Evolutionary conservation across 2,113 vertebrate species (phyloP).

Genomic region (Apaloderma vittatum): DNA sequence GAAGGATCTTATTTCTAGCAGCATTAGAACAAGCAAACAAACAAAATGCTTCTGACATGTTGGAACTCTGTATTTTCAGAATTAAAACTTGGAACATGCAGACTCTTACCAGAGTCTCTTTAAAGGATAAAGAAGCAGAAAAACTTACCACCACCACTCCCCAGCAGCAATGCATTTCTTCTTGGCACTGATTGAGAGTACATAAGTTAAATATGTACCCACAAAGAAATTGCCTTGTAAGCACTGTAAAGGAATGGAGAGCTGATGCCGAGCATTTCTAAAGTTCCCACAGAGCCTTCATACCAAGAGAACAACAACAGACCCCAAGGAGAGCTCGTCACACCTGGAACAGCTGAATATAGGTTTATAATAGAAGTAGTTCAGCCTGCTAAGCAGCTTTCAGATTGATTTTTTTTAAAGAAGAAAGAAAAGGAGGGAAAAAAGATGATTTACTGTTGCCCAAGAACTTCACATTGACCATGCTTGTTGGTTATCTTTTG

Average conservation of each 20-base stretch:
- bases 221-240: neutral
- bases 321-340: neutral
- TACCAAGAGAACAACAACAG: neutral
- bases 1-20: neutral
- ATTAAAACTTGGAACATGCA: neutral
- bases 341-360: neutral
- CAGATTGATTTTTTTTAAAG: neutral
- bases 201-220: neutral
- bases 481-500: conserved; percentile 27
- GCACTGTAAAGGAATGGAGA: neutral
- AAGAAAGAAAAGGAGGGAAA: neutral
- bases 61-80: neutral
- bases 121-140: neutral
- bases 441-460: neutral
- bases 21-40: neutral
- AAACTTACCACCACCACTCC: neutral
- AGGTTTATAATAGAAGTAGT: neutral
- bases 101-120: neutral
- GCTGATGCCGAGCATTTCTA: neutral
- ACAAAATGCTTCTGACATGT: neutral
- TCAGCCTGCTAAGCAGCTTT: neutral
- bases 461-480: neutral
- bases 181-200: neutral
- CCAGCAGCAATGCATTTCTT: neutral
- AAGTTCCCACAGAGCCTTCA: neutral